Evolutionary conservation across 2,888 invertebrate species (phyloP).

Genomic region (Trachelus tabidus): DNA sequence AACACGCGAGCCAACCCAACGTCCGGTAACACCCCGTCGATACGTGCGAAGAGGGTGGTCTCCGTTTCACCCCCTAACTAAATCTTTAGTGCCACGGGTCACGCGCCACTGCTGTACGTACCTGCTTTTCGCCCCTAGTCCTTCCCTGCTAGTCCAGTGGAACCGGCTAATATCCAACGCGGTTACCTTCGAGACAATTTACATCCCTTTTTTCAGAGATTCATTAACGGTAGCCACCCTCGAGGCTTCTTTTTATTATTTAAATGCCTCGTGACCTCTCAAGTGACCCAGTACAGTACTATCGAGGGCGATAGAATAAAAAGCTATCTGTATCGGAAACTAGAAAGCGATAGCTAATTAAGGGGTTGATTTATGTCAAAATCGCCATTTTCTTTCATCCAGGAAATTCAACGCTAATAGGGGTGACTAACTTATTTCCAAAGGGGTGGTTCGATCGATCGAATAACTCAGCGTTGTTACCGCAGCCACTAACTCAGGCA

Average conservation of each 20-base stretch:
- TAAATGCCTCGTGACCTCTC: neutral
- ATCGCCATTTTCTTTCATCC: neutral
- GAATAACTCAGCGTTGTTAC: neutral
- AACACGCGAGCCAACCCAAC: conserved; percentile 8
- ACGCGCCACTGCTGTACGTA: neutral
- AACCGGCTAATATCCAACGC: neutral
- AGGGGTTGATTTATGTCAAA: neutral
- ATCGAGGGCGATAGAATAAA: neutral
- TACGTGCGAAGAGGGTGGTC: neutral
- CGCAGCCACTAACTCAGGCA: neutral
- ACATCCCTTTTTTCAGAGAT: neutral
- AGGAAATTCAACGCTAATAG: neutral
- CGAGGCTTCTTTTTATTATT: neutral
- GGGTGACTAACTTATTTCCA: neutral
- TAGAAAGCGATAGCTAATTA: neutral
- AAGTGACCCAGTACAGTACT: neutral
- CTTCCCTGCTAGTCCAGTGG: neutral
- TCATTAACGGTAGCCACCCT: neutral
- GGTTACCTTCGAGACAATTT: neutral
- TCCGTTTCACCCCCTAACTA: neutral
- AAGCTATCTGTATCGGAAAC: neutral
- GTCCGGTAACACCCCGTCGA: neutral
- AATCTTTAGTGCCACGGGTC: neutral
- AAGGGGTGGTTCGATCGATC: neutral
- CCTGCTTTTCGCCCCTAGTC: neutral